Evolutionary conservation across 1,140 invertebrate genomes (phyloP), one percentile per base, ranked within the genome.

Genomic region (Ceratitis capitata): DNA sequence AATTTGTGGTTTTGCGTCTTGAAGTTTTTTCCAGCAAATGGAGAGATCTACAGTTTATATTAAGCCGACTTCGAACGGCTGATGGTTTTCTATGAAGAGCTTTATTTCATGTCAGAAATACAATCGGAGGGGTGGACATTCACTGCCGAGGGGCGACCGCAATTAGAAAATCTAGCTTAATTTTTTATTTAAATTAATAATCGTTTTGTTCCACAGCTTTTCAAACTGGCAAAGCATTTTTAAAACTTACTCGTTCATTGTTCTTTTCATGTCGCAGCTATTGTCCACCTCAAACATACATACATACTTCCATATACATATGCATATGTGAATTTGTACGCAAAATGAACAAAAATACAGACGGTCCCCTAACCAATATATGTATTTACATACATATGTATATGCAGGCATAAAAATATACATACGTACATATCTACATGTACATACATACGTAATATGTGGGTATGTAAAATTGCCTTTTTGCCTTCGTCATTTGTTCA

Each of bases 181-280:
- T 53, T 53, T 53, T 3, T n/a, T 6, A 53, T 47, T 47, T 47
- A 6, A 47, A 47, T 47, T 47, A 47, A 6, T 47, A 47, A 47
- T 23, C 1, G 23, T n/a, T n/a, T 6, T 56, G 4, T 23, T 56
- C 19, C 51, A 56, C n/a, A 23, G 51, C 23, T n/a, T 23, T 56
- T 56, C 1, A 23, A 56, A 56, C 4, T 7, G 14, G 19, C n/a
- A 23, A 9, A 23, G 1, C n/a, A 5, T 78, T 32, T 32, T 64
- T 78, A 10, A 32, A 16, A 53, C 26, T 53, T 83, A n/a, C 6
- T 35, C 45, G 82, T 14, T 45, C 51, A 51, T 83, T 51, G 47
- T 83, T 83, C 82, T 83, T 83, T 83, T 83, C 26, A 32, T 32
- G 47, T 83, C 14, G 49, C 49, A 32, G 16, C 42, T 53, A 29